Evolutionary conservation across 2,888 invertebrate genomes (phyloP).

Genomic region (Laothoe populi): DNA sequence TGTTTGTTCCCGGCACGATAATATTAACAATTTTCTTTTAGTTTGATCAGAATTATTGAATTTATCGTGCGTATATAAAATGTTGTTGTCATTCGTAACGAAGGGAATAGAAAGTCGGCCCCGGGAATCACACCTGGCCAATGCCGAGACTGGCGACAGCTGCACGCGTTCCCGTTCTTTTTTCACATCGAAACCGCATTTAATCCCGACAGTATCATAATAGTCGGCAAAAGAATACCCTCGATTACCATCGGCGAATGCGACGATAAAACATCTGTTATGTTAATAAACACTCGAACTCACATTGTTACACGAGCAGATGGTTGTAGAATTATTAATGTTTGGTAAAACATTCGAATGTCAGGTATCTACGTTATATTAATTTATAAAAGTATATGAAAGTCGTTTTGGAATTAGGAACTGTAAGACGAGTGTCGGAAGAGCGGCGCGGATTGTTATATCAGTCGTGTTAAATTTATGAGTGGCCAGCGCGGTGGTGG

Average conservation of each 20-base stretch:
- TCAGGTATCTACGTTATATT: neutral
- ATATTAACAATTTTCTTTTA: slow-evolving; percentile 2
- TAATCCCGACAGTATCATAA: slow-evolving; percentile 26
- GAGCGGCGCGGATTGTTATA: slow-evolving; percentile 39
- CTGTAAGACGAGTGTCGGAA: slow-evolving; percentile 27
- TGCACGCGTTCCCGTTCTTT: slow-evolving; percentile 50
- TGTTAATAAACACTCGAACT: slow-evolving; percentile 13
- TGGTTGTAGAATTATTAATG: neutral
- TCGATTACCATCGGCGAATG: slow-evolving; percentile 7
- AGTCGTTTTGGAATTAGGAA: neutral
- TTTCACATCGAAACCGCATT: slow-evolving; percentile 31
- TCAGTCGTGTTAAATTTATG: slow-evolving; percentile 56
- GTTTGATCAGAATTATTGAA: too few relatives aligned
- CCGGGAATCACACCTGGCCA: slow-evolving; percentile 53
- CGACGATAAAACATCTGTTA: slow-evolving; percentile 24
- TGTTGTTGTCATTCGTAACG: slow-evolving; percentile 36
- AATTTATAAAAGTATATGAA: neutral
- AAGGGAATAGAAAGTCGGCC: slow-evolving; percentile 30
- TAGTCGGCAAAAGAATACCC: slow-evolving; percentile 9
- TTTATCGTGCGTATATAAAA: neutral
- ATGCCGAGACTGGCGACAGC: slow-evolving; percentile 55
- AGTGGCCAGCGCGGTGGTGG: slow-evolving; percentile 39
- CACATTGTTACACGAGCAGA: slow-evolving; percentile 25
- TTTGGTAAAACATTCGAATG: neutral
- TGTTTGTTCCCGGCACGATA: neutral